Base-by-base conservation (phyloP, 2,888 invertebrate genomes). In the Eurytoma californica region DNA sequence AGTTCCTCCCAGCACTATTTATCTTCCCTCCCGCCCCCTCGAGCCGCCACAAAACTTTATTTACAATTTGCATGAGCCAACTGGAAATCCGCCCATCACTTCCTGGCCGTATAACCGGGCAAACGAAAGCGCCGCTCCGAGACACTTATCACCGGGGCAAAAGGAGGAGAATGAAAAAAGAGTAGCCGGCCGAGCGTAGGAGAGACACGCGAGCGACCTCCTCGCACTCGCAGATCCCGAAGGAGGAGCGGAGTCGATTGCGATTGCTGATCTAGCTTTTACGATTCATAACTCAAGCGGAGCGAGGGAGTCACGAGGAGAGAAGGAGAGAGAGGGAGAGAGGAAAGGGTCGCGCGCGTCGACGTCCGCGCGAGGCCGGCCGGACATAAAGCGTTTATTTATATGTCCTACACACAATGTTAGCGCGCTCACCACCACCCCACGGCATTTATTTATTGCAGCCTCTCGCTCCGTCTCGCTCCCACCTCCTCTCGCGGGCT, bases 331-430 rank as follows among this genome's bases (percentile, higher is more conserved):
- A 75, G 82, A 80, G 82, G 74, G 77, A 77, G 65, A 75, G 18
- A 47, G 63, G 67, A 49, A 72, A 24, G 39, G 39, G 39, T 47
- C 72, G 77, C 51, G 70, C 65, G 58, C 75, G 58, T 68, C 67
- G 67, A 69, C 73, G 53, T 63, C 67, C 67, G 75, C 73, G 39
- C 58, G 28, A 28, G 28, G 24, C 69, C 60, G 39, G 84, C 84
- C 83, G 84, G 85, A 84, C 87, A 88, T 89, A 90, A 90, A 89
- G 86, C 89, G 88, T 89, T 90, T 89, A 90, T 90, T 90, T 90
- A 90, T 89, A 89, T 87, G 89, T 88, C 87, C 88, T 85, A 86
- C 85, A 80, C 68, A 85, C 85, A 87, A 88, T 87, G 86, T 86
- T 87, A 84, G 84, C 82, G 83, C 82, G 83, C 83, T 83, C 74